A percentile compares a stretch with the other conserved stretches of the same genome.
Conservation (phyloP, 1,140 invertebrate genomes). For the Drosophila willistoni region DNA sequence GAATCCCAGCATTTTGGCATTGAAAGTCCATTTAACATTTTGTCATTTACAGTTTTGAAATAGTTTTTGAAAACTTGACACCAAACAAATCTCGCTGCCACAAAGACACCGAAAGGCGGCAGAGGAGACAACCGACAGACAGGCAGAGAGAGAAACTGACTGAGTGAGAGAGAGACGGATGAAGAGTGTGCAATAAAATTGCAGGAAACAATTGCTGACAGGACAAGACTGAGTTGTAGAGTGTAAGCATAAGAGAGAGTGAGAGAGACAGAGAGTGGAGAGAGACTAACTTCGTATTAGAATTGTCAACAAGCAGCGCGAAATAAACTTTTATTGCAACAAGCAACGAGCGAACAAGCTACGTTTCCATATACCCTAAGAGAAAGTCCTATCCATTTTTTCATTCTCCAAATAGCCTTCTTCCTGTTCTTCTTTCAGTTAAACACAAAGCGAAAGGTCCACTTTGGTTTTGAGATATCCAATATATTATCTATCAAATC, state of each 20-base stretch:
- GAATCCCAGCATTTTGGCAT: slow-evolving; percentile 61
- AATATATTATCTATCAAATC: too few relatives aligned
- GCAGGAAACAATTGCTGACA: slow-evolving; percentile 76
- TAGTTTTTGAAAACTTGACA: slow-evolving; percentile 82
- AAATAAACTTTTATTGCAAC: slow-evolving; percentile 78
- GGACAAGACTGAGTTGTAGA: slow-evolving; percentile 26
- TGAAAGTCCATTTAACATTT: slow-evolving; percentile 83
- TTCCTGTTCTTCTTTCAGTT: too few relatives aligned
- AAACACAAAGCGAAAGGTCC: too few relatives aligned
- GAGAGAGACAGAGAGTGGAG: slow-evolving; percentile 27
- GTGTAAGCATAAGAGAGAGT: background rate
- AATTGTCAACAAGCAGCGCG: slow-evolving; percentile 79
- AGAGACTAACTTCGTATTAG: slow-evolving; percentile 63
- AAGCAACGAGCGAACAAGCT: slow-evolving; percentile 31
- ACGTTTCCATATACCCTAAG: background rate
- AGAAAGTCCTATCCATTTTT: background rate
- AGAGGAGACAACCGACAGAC: slow-evolving; percentile 10
- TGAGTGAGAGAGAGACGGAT: slow-evolving; percentile 5
- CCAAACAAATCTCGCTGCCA: slow-evolving; percentile 58
- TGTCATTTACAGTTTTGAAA: slow-evolving; percentile 83
- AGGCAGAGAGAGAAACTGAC: slow-evolving; percentile 4
- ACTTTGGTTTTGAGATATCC: too few relatives aligned
- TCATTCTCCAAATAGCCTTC: too few relatives aligned
- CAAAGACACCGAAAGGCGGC: slow-evolving; percentile 16
- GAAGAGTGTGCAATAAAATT: slow-evolving; percentile 61